These are phyloP conservation scores for Micromussa lordhowensis DNA, from an alignment of 92 coral and sea anemone genomes.

Conservation along the genomic window DNA sequence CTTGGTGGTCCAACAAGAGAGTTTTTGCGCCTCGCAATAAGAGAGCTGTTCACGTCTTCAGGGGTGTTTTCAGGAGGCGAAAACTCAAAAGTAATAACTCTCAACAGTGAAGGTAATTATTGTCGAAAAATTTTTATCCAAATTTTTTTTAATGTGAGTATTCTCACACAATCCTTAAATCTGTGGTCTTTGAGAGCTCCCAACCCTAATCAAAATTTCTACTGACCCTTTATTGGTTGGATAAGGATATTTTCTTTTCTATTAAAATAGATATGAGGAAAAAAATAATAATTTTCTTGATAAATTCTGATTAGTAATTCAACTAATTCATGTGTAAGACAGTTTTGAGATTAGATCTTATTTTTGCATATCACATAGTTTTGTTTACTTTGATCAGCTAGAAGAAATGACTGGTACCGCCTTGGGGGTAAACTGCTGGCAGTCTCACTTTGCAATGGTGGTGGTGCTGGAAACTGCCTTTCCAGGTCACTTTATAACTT, in stretches of 20 bases:
- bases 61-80: background rate
- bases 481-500: conserved; percentile 46
- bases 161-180: too few relatives aligned
- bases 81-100: background rate
- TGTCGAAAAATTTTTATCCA: background rate
- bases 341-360: too few relatives aligned
- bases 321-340: too few relatives aligned
- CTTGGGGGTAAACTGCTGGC: conserved; percentile 58
- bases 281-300: too few relatives aligned
- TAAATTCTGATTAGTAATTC: too few relatives aligned
- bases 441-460: conserved; percentile 64
- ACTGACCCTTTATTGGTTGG: too few relatives aligned
- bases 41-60: background rate
- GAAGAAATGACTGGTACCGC: conserved; percentile 33
- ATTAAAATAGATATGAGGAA: too few relatives aligned
- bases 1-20: background rate
- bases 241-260: too few relatives aligned
- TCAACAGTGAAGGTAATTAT: conserved; percentile 20
- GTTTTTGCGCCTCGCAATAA: background rate
- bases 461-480: conserved; percentile 55
- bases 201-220: too few relatives aligned
- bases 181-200: too few relatives aligned
- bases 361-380: background rate
- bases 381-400: conserved; percentile 17
- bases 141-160: too few relatives aligned